A percentile compares a stretch with the other conserved stretches of the same genome.
These are phyloP conservation scores for Centropyge bicolor DNA, from an alignment of 2,797 vertebrate species.

Conservation along the genomic window DNA sequence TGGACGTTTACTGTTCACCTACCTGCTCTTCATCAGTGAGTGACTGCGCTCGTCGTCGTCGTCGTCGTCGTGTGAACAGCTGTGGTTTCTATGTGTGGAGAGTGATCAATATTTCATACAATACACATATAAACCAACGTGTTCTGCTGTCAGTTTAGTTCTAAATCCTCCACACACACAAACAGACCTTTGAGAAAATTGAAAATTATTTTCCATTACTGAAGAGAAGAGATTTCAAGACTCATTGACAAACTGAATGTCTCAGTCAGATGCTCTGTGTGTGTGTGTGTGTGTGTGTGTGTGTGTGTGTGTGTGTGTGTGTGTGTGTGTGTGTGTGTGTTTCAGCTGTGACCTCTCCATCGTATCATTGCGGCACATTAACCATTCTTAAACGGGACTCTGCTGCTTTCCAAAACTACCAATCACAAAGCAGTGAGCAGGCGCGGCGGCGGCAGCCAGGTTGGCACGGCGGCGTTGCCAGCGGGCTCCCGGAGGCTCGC, in stretches of 20 bases:
- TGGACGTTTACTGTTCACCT: no score
- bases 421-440: slow-evolving; percentile 40
- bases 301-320: slow-evolving; percentile 16
- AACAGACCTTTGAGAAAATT: neutral
- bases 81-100: no score
- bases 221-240: neutral
- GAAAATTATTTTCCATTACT: neutral
- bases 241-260: neutral
- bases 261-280: neutral
- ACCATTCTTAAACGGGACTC: slow-evolving; percentile 52
- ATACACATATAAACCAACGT: neutral
- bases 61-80: no score
- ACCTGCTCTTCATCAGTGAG: no score
- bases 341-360: slow-evolving; percentile 28
- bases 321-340: slow-evolving; percentile 1
- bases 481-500: slow-evolving; percentile 62
- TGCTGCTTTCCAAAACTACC: slow-evolving; percentile 54
- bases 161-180: neutral
- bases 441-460: slow-evolving; percentile 51
- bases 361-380: slow-evolving; percentile 41
- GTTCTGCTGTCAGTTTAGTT: neutral
- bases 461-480: slow-evolving; percentile 67
- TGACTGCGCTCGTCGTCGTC: no score
- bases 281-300: slow-evolving; percentile 4
- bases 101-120: no score